Base-by-base conservation (phyloP, 2,113 vertebrate species). In the Lasiurus cinereus region DNA sequence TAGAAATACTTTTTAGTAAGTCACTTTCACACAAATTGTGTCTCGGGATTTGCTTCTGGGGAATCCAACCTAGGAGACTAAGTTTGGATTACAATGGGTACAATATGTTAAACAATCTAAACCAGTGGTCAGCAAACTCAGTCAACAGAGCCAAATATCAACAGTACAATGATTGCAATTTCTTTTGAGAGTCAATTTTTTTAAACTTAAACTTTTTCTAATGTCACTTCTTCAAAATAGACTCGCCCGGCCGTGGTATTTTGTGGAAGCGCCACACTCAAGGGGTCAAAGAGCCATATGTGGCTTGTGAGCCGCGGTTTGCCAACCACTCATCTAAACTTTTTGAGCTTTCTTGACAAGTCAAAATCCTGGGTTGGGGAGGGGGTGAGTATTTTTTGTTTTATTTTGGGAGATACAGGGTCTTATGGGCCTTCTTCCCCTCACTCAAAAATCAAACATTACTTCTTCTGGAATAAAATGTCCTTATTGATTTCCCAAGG, bases 21-120 rank as follows among this genome's bases (percentile, higher is more conserved):
- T 79, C 21, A 69, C 43, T 69, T 83, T 54, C 19, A 87, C 27
- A 86, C 59, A 62, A 73, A 87, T 69, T 86, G 46, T 52, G 59
- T 74, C 76, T 77, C 18, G 14, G 27, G 19, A 78, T 79, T 83
- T 83, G 80, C 64, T 92, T 67, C 82, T 92, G 64, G 62, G 27
- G 62, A 95, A 67, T 15, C 46, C 0, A 8, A n/a, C 10, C 52
- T 74, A 72, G 50, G 6, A 64, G 5, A n/a, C 6, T 39, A 59
- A 69, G 56, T 73, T 54, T 73, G 18, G 48, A 3, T 43, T 12
- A 43, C 31, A 33, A 2, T 4, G 15, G n/a, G n/a, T 50, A 67
- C 15, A 72, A 52, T 76, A 46, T 69, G 84, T 92, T 59, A 94
- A 91, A 72, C 64, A 8, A 66, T 39, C 36, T 86, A 11, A 82